These are phyloP conservation scores for Botia almorhae DNA, from an alignment of 2,797 vertebrate genomes.

Conservation along the genomic window DNA sequence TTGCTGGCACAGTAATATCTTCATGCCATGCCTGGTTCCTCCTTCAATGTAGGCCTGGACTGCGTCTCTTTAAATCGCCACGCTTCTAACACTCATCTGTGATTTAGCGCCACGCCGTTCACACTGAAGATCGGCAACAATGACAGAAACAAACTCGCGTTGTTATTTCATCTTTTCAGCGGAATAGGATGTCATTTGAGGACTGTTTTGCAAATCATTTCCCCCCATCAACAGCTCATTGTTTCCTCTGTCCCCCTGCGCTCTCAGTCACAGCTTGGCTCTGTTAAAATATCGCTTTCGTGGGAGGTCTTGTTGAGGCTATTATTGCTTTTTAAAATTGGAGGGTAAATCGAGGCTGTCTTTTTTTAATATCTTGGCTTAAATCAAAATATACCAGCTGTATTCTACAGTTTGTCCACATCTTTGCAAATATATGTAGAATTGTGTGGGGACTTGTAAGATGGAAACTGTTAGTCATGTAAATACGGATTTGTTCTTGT, in stretches of 20 bases:
- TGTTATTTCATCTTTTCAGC: conserved; percentile 33
- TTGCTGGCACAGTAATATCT: background rate
- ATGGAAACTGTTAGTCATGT: no score
- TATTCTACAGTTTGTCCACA: conserved; percentile 1
- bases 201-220: conserved; percentile 30
- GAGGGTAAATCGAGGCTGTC: conserved; percentile 31
- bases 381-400: conserved; percentile 17
- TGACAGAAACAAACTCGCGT: conserved; percentile 1
- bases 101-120: conserved; percentile 12
- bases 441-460: no score
- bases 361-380: conserved; percentile 30
- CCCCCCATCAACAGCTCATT: conserved; percentile 33
- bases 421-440: background rate
- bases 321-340: conserved; percentile 44
- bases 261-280: conserved; percentile 27
- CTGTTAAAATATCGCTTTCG: conserved; percentile 37
- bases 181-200: conserved; percentile 10
- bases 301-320: conserved; percentile 12
- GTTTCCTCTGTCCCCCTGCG: conserved; percentile 13
- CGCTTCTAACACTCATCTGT: conserved; percentile 9
- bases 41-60: background rate
- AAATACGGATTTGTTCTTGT: no score
- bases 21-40: background rate
- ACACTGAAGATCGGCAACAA: conserved; percentile 17
- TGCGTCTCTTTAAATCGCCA: background rate